Percentiles rank a stretch among this genome's conserved stretches.
Evolutionary conservation across 2,888 invertebrate species (phyloP).

Genomic region (Drosophila anomelani): DNA sequence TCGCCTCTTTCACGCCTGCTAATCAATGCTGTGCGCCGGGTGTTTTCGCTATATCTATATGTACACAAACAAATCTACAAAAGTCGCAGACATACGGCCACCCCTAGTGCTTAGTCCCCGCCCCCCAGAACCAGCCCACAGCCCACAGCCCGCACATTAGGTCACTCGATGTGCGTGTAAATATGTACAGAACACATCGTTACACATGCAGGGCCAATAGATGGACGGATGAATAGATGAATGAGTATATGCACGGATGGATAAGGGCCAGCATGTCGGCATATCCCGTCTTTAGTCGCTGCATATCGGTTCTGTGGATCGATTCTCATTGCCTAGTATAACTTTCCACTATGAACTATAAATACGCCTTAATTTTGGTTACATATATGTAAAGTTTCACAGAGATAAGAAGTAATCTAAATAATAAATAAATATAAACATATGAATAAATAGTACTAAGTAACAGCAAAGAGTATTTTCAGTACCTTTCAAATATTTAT

Average conservation of each 20-base stretch:
- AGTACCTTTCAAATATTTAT: neutral
- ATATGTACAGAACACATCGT: conserved; percentile 42
- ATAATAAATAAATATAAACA: neutral
- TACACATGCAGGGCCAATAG: conserved; percentile 38
- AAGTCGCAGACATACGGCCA: conserved; percentile 76
- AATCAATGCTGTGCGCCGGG: conserved; percentile 80
- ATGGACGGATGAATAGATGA: conserved; percentile 14
- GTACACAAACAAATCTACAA: conserved; percentile 82
- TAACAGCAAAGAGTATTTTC: too few species aligned
- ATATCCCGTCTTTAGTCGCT: too few species aligned
- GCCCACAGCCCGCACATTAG: conserved; percentile 36
- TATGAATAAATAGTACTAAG: neutral
- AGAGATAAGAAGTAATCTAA: neutral
- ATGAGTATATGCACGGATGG: neutral
- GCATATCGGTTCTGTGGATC: neutral
- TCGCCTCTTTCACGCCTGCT: conserved; percentile 61
- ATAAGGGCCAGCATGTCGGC: conserved; percentile 3
- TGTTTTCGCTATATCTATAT: conserved; percentile 80
- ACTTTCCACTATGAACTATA: neutral
- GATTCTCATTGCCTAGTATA: neutral
- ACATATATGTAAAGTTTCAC: neutral
- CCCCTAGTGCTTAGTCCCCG: conserved; percentile 26
- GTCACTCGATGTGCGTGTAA: conserved; percentile 50
- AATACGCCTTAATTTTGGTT: neutral
- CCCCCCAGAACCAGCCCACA: conserved; percentile 8